These are phyloP conservation scores for Chrysina gloriosa DNA, from an alignment of 2,888 invertebrate genomes.

Conservation along the genomic window DNA sequence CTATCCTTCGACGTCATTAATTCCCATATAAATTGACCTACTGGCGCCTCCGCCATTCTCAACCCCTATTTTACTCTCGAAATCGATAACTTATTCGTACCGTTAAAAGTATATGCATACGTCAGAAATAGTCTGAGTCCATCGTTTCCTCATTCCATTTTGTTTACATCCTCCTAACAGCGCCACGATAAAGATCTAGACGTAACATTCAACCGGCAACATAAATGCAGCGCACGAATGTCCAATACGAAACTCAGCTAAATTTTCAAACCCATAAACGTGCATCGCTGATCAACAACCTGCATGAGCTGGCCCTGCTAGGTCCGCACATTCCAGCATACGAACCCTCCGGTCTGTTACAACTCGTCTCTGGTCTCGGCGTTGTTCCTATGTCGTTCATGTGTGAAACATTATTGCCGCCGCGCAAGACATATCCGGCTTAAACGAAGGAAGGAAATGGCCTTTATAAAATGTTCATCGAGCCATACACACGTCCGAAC, in stretches of 20 bases:
- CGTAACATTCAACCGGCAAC: constrained; percentile 5
- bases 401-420: constrained; percentile 54
- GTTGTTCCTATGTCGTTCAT: constrained; percentile 52
- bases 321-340: constrained; percentile 22
- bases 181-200: too few species aligned
- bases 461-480: constrained; percentile 37
- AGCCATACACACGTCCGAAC: constrained; percentile 28
- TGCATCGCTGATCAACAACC: constrained; percentile 29
- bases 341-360: constrained; percentile 6
- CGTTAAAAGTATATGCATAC: too few species aligned
- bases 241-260: constrained; percentile 12
- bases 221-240: background rate
- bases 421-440: constrained; percentile 52
- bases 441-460: constrained; percentile 51
- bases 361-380: constrained; percentile 29
- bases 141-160: too few species aligned
- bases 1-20: too few species aligned
- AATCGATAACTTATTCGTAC: too few species aligned
- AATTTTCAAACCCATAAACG: constrained; percentile 33
- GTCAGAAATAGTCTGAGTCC: too few species aligned
- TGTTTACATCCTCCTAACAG: too few species aligned
- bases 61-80: too few species aligned
- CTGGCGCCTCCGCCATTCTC: too few species aligned
- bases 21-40: too few species aligned
- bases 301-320: background rate